Evolutionary conservation across 1,140 invertebrate genomes (phyloP), one percentile per base, ranked within the genome.

Genomic region (Drosophila subpulchrella): DNA sequence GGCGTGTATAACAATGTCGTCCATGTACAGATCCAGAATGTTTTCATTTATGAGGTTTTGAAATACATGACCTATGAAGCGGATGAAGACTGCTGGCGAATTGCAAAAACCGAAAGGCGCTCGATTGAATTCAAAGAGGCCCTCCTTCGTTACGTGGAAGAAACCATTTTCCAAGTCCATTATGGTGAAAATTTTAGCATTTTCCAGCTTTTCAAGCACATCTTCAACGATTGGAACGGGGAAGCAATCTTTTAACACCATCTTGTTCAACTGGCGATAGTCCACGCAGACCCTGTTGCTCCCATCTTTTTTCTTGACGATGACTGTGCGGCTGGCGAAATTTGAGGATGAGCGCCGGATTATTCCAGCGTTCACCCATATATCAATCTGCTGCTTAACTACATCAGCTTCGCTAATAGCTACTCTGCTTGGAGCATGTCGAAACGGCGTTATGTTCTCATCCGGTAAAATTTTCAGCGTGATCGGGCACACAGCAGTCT

Each of bases 31-130:
- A 38, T 38, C 36, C 12, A 38, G 36, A 38, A 38, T 6, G 38
- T 39, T 39, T 39, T 39, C 38, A n/a, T 39, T 39, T 39, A 39
- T 39, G 38, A 39, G 38, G 13, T 39, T n/a, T 39, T 44, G 42
- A 3, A 20, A 11, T 20, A 20, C n/a, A 11, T 44, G 42, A 11
- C 10, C 5, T 5, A 44, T 44, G 15, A n/a, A n/a, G n/a, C n/a
- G n/a, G n/a, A n/a, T n/a, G n/a, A n/a, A n/a, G n/a, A n/a, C n/a
- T n/a, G n/a, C n/a, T n/a, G n/a, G n/a, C n/a, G n/a, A n/a, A n/a
- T n/a, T n/a, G n/a, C n/a, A n/a, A n/a, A n/a, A n/a, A n/a, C n/a
- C n/a, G n/a, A n/a, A n/a, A n/a, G n/a, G n/a, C n/a, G n/a, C n/a
- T 17, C 8, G 15, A 44, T 15, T 17, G 41, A 44, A 44, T 11